These are phyloP conservation scores for Setophaga coronata DNA, from an alignment of 2,113 vertebrate genomes.

Conservation along the genomic window DNA sequence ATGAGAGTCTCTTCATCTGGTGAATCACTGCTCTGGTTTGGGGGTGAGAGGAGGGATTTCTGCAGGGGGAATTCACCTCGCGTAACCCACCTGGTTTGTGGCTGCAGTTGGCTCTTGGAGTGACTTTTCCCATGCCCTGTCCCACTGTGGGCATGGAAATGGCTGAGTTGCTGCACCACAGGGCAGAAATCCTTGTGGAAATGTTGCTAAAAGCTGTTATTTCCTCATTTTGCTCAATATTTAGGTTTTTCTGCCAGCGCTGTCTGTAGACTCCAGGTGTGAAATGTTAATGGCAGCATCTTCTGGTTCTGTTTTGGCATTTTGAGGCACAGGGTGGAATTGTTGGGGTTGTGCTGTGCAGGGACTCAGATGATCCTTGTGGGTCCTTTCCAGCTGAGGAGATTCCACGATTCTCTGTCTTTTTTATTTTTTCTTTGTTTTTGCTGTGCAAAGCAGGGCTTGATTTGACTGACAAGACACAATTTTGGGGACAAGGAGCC, in stretches of 20 bases:
- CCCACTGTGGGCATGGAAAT: not conserved
- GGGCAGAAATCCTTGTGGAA: not conserved
- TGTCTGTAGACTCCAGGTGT: not conserved
- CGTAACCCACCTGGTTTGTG: not conserved
- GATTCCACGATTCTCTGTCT: not conserved
- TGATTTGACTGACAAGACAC: not conserved
- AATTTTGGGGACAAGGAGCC: not conserved
- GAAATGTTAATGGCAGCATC: not conserved
- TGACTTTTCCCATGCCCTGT: rapidly evolving
- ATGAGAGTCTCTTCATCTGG: not conserved
- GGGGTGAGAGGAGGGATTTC: not conserved
- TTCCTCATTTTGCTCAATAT: not conserved
- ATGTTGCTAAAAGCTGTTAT: not conserved
- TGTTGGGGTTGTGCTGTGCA: not conserved
- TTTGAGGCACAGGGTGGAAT: not conserved
- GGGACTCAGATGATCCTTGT: not conserved
- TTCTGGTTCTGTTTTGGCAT: rapidly evolving
- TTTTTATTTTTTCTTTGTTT: too few relatives aligned
- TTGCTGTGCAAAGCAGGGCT: not conserved
- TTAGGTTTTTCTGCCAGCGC: rapidly evolving
- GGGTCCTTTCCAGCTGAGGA: not conserved
- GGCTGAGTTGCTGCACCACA: not conserved
- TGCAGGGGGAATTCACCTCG: not conserved
- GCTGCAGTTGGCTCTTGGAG: not conserved
- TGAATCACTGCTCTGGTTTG: slow-evolving; percentile 32